Percentiles rank a stretch among this genome's conserved stretches.
Evolutionary conservation across 2,797 vertebrate genomes (phyloP).

Genomic region (Sphenopsis melanotis): DNA sequence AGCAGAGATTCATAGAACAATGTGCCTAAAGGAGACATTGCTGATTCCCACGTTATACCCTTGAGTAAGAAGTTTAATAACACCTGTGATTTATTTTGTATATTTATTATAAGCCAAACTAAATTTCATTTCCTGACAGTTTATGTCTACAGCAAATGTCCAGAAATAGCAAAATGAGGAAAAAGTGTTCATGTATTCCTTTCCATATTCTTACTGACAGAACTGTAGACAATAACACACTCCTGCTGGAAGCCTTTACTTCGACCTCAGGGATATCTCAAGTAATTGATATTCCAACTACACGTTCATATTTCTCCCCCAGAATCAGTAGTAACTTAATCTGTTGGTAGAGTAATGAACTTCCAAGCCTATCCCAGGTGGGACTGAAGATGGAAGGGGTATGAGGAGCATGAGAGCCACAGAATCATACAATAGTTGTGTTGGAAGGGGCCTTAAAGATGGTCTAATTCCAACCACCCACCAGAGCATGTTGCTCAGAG

Average conservation of each 20-base stretch:
- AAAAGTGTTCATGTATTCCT: neutral
- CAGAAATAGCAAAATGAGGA: neutral
- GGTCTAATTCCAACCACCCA: neutral
- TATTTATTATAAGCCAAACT: neutral
- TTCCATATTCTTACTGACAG: neutral
- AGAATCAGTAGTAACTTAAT: neutral
- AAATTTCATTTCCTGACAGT: neutral
- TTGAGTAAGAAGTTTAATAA: neutral
- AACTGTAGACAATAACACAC: neutral
- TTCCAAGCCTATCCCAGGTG: neutral
- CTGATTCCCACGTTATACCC: fast-evolving
- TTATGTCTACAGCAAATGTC: neutral
- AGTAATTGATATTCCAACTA: neutral
- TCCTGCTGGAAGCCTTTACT: neutral
- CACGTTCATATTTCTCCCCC: fast-evolving
- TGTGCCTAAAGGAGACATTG: neutral
- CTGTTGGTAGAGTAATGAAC: neutral
- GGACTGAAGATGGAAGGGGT: neutral
- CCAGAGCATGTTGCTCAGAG: neutral
- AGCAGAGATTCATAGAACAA: neutral
- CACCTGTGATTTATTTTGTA: neutral
- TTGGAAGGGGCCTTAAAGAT: neutral
- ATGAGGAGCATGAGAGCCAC: neutral
- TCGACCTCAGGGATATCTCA: neutral
- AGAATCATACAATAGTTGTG: neutral